phyloP scores from a whole-genome alignment of 2,888 invertebrate genomes.

The Orthonychiurus folsomi region DNA sequence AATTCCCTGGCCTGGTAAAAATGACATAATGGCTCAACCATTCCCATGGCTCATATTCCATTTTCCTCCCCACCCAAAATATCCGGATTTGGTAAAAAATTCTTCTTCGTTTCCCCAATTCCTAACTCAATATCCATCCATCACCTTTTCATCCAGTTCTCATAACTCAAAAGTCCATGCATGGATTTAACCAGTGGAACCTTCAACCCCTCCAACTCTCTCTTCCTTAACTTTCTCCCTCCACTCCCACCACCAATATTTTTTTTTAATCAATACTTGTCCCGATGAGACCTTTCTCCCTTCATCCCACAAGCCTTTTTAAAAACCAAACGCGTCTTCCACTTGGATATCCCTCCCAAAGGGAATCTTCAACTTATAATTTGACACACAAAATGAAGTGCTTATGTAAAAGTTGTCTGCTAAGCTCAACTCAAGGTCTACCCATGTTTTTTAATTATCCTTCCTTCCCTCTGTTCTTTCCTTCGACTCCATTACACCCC shows the following conservation, averaged over 20 bases:
- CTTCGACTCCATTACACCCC: too few relatives aligned
- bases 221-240: not conserved
- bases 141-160: conserved; percentile 3
- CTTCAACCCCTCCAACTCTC: not conserved
- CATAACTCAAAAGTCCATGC: not conserved
- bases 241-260: not conserved
- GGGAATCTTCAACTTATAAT: conserved; percentile 1
- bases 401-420: not conserved
- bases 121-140: conserved; percentile 3
- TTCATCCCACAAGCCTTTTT: not conserved
- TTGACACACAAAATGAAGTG: not conserved
- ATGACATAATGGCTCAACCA: not conserved
- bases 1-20: not conserved
- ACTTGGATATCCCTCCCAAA: not conserved
- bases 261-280: conserved; percentile 3
- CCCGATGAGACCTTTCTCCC: not conserved
- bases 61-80: not conserved
- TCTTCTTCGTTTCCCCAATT: conserved; percentile 7
- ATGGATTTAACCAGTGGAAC: not conserved
- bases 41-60: not conserved
- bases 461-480: too few relatives aligned
- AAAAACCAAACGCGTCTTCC: not conserved
- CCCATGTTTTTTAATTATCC: not conserved
- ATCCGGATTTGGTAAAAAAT: not conserved
- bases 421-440: not conserved